Evolutionary conservation across 2,797 vertebrate species (phyloP).

Genomic region (Tadarida brasiliensis): DNA sequence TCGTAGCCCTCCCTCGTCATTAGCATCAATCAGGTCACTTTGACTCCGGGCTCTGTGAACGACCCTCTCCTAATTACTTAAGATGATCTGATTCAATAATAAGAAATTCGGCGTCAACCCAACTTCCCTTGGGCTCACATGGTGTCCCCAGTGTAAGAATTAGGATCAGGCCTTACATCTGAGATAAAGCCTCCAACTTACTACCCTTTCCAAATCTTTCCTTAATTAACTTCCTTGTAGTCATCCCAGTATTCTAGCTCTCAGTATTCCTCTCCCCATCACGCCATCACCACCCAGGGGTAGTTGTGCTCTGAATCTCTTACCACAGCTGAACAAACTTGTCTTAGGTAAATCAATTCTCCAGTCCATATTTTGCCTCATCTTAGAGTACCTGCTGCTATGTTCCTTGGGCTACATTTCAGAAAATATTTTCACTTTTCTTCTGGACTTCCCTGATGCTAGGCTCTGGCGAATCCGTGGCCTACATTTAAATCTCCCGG

Average conservation of each 20-base stretch:
- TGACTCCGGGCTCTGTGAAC: background rate
- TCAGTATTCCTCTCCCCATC: background rate
- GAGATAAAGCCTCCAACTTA: background rate
- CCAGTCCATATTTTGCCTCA: background rate
- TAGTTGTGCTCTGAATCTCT: background rate
- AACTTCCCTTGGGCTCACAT: background rate
- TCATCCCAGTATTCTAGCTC: background rate
- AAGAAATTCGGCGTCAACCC: background rate
- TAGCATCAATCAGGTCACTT: background rate
- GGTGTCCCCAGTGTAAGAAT: background rate
- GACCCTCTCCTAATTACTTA: background rate
- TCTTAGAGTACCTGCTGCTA: background rate
- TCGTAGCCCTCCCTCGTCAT: background rate
- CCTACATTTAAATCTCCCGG: background rate
- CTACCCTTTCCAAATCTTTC: background rate
- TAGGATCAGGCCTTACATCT: background rate
- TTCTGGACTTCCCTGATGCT: background rate
- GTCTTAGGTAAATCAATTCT: background rate
- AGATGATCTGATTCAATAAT: background rate
- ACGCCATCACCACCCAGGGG: background rate
- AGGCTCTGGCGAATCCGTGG: background rate
- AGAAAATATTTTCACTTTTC: background rate
- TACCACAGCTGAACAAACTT: background rate
- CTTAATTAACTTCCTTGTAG: background rate
- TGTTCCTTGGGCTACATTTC: background rate